Conservation (phyloP, 2,797 vertebrate genomes). For the Sebastolobus alascanus region DNA sequence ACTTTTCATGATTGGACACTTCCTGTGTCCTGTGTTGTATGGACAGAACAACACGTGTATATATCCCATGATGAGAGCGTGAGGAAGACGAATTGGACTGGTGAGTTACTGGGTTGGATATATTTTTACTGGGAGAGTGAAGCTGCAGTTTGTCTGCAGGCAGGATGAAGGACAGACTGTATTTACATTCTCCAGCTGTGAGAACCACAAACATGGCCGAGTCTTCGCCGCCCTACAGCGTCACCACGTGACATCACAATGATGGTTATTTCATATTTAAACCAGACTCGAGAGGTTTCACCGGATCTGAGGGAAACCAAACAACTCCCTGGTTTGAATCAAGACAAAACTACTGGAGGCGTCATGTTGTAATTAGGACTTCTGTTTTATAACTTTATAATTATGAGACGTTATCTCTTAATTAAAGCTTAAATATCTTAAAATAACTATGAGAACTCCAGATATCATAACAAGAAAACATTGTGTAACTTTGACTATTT, state of each 20-base stretch:
- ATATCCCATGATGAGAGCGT: background rate
- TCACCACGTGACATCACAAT: background rate
- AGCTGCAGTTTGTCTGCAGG: constrained; percentile 59
- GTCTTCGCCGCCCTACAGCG: background rate
- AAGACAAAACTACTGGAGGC: background rate
- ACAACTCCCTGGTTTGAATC: background rate
- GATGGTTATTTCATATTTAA: background rate
- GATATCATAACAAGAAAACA: background rate
- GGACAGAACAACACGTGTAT: background rate
- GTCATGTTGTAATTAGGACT: background rate
- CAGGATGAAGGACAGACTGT: constrained; percentile 69
- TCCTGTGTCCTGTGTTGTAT: background rate
- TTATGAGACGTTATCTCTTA: background rate
- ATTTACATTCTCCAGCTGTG: constrained; percentile 78
- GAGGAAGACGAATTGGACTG: constrained; percentile 5
- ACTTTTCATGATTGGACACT: background rate
- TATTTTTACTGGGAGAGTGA: constrained; percentile 64
- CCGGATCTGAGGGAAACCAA: background rate
- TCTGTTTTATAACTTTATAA: background rate
- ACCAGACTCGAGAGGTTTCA: background rate
- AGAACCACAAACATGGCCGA: constrained; percentile 43
- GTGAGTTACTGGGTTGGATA: constrained; percentile 45
- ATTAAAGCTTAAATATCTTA: background rate
- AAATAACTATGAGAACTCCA: background rate
- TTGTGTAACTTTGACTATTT: background rate